Conservation (phyloP, 2,888 invertebrate genomes). For the Drosophila buzzatii region DNA sequence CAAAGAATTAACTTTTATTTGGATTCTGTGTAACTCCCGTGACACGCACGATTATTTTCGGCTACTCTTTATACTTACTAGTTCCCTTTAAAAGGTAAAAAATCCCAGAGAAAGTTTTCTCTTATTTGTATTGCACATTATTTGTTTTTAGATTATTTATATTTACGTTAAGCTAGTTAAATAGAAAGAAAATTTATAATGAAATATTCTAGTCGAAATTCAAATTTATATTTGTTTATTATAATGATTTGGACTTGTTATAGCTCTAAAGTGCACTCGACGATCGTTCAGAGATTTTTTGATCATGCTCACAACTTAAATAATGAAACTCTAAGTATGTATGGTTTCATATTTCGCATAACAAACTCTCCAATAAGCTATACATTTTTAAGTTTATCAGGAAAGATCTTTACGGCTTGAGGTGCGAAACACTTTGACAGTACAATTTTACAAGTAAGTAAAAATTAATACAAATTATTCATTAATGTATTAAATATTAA, state of each 20-base stretch:
- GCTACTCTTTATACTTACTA: not conserved
- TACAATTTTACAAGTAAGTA: conserved; percentile 64
- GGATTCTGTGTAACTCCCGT: not conserved
- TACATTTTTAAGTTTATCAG: conserved; percentile 31
- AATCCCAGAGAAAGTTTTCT: conserved; percentile 14
- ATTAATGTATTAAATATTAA: no score
- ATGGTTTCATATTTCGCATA: not conserved
- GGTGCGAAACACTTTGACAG: conserved; percentile 53
- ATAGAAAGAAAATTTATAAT: conserved; percentile 14
- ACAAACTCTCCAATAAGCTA: not conserved
- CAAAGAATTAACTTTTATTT: not conserved
- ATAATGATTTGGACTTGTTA: conserved; percentile 8
- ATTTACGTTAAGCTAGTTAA: not conserved
- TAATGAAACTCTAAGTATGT: conserved; percentile 55
- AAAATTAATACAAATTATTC: no score
- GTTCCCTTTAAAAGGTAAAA: not conserved
- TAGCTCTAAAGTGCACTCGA: conserved; percentile 16
- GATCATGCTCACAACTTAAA: not conserved
- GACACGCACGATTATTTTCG: not conserved
- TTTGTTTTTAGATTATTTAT: not conserved
- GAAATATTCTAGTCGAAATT: conserved; percentile 7
- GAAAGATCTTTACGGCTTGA: conserved; percentile 45
- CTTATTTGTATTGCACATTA: conserved; percentile 44
- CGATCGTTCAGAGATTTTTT: not conserved
- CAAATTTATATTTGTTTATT: not conserved